Evolutionary conservation across 2,113 vertebrate genomes (phyloP).

Genomic region (Lamprotornis superbus): DNA sequence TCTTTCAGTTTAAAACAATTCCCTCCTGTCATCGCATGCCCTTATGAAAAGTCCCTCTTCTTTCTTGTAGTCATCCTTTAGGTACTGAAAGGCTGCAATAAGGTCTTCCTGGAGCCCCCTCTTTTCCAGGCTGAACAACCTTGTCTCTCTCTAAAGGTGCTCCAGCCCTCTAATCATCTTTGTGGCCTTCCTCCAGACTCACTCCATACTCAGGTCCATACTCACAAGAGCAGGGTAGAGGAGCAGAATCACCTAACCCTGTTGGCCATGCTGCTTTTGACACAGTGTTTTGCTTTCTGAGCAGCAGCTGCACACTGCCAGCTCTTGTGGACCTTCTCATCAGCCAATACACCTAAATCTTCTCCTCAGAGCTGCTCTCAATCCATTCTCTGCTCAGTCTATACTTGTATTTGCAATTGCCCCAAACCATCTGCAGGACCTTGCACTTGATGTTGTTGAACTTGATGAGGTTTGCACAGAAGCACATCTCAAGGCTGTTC

Average conservation of each 20-base stretch:
- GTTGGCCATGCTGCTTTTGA: neutral
- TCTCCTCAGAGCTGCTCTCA: neutral
- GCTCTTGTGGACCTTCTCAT: neutral
- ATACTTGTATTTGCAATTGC: neutral
- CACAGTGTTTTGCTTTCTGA: neutral
- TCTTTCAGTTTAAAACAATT: neutral
- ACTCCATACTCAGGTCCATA: neutral
- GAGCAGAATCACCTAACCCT: neutral
- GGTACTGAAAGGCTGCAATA: neutral
- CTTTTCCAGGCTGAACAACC: neutral
- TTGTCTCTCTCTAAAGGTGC: neutral
- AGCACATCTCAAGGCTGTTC: neutral
- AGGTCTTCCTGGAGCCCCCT: neutral
- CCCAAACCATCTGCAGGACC: neutral
- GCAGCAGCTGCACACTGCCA: neutral
- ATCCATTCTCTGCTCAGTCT: neutral
- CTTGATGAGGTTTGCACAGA: neutral
- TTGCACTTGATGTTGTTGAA: neutral
- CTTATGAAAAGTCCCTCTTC: neutral
- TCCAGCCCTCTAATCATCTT: neutral
- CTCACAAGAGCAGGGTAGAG: fast-evolving
- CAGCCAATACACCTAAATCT: neutral
- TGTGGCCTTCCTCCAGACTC: neutral
- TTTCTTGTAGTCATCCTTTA: neutral
- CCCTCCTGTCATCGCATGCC: neutral